Evolutionary conservation across 1,140 invertebrate species (phyloP).

Genomic region (Ostrea edulis): DNA sequence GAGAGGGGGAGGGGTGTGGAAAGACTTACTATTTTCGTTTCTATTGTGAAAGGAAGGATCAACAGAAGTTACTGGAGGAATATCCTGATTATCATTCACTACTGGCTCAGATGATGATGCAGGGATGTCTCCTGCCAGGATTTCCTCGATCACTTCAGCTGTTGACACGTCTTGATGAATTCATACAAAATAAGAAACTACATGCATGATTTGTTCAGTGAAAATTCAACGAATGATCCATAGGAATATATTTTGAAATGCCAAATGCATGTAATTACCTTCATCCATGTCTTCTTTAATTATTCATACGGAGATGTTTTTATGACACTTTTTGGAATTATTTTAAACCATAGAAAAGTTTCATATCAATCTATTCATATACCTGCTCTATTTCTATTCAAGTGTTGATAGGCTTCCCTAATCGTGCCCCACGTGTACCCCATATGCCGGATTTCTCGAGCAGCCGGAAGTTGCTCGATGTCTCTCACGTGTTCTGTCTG

Average conservation of each 20-base stretch:
- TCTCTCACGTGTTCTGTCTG: not conserved
- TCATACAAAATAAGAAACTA: not conserved
- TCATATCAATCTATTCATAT: too few relatives aligned
- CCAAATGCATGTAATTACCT: too few relatives aligned
- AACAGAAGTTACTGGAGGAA: not conserved
- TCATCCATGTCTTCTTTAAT: too few relatives aligned
- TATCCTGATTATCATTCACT: not conserved
- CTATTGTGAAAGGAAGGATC: not conserved
- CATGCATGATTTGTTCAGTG: not conserved
- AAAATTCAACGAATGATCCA: not conserved
- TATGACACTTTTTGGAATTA: too few relatives aligned
- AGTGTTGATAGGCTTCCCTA: not conserved
- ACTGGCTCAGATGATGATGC: not conserved
- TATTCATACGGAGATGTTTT: too few relatives aligned
- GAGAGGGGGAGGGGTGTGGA: not conserved
- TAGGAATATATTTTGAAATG: too few relatives aligned
- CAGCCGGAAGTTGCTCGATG: not conserved
- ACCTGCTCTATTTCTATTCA: not conserved
- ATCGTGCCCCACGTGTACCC: not conserved
- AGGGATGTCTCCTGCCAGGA: not conserved
- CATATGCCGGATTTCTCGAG: not conserved
- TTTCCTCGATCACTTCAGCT: not conserved
- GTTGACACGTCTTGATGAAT: not conserved
- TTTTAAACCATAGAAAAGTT: too few relatives aligned
- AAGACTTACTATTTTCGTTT: not conserved